Evolutionary conservation across 2,888 invertebrate species (phyloP).

Genomic region (Agrochola lota): DNA sequence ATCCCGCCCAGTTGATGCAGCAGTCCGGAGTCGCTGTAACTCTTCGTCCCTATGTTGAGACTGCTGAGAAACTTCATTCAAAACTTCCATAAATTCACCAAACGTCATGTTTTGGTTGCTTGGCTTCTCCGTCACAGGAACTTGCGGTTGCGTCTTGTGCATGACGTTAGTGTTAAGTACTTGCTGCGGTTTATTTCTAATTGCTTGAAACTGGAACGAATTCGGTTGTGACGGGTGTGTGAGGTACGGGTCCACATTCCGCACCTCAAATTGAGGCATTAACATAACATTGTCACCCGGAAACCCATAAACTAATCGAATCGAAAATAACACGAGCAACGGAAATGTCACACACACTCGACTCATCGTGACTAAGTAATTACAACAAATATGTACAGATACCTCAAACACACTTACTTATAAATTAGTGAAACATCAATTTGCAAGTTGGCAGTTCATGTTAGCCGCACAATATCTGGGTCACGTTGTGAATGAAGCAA

Average conservation of each 20-base stretch:
- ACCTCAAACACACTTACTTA: slow-evolving; percentile 71
- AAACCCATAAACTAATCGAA: slow-evolving; percentile 63
- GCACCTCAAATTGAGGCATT: slow-evolving; percentile 74
- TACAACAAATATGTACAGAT: slow-evolving; percentile 61
- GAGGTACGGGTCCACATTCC: slow-evolving; percentile 65
- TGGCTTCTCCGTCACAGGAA: slow-evolving; percentile 37
- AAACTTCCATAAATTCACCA: slow-evolving; percentile 70
- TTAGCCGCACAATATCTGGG: slow-evolving; percentile 71
- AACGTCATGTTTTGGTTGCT: slow-evolving; percentile 44
- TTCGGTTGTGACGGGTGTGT: slow-evolving; percentile 45
- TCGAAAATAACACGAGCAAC: slow-evolving; percentile 69
- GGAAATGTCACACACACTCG: slow-evolving; percentile 67
- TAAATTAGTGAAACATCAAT: slow-evolving; percentile 64
- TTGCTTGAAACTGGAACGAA: slow-evolving; percentile 55
- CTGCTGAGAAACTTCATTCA: slow-evolving; percentile 69
- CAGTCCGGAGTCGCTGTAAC: slow-evolving; percentile 59
- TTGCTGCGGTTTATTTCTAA: slow-evolving; percentile 50
- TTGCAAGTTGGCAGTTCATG: slow-evolving; percentile 76
- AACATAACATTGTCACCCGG: slow-evolving; percentile 74
- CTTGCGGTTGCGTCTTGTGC: slow-evolving; percentile 24
- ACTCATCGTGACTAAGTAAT: slow-evolving; percentile 73
- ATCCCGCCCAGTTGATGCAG: slow-evolving; percentile 60
- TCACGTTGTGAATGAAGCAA: slow-evolving; percentile 70
- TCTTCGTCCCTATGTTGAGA: slow-evolving; percentile 64
- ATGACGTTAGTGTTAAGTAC: slow-evolving; percentile 54